Conservation (phyloP, 92 coral and sea anemone genomes). For the Parazoanthus darwini region DNA sequence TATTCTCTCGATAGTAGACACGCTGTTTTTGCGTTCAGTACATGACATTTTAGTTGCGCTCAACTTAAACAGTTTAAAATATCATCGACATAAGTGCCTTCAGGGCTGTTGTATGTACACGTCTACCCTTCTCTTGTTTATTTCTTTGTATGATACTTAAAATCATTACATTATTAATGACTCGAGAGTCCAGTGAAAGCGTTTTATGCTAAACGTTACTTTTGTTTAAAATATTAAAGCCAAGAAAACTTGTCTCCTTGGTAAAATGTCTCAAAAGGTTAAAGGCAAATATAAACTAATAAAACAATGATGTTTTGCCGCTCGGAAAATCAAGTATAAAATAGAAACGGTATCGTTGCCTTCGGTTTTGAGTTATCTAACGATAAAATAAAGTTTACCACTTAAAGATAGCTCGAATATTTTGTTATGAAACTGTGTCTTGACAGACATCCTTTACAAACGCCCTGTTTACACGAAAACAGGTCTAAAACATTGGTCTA, state of each 20-base stretch:
- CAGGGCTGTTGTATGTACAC: background rate
- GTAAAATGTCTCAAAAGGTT: background rate
- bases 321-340: background rate
- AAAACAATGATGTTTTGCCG: background rate
- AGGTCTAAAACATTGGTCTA: background rate
- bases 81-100: background rate
- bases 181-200: constrained; percentile 1
- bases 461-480: background rate
- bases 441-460: background rate
- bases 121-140: background rate
- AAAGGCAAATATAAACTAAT: background rate
- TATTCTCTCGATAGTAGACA: background rate
- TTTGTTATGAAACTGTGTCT: background rate
- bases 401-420: background rate
- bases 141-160: constrained; percentile 22
- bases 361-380: background rate
- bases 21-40: background rate
- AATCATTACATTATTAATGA: constrained; percentile 16
- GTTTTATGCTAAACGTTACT: constrained; percentile 16
- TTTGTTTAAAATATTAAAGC: constrained; percentile 25
- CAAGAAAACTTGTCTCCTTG: background rate
- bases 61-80: background rate
- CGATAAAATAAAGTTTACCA: background rate
- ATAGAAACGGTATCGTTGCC: background rate
- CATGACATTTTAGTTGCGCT: background rate